Base-by-base conservation (phyloP, 1,140 invertebrate genomes). In the Tetraneura akinire region DNA sequence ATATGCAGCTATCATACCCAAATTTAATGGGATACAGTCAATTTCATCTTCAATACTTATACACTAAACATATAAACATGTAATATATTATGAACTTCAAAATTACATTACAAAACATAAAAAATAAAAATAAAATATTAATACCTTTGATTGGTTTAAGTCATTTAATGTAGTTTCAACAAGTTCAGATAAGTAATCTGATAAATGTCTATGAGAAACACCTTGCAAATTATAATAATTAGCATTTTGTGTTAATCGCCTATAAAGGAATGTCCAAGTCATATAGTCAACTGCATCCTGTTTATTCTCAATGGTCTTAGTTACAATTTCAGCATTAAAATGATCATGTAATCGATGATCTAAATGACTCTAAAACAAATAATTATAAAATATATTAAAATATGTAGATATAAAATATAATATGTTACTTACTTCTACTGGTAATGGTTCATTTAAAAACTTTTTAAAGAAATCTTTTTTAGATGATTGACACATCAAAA, bases 401-500 rank as follows among this genome's bases (percentile, higher is more conserved):
- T 26, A 26, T 1, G 3, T 14, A 62, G 16, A 5, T 45, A 68
- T 45, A 5, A n/a, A n/a, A n/a, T n/a, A n/a, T n/a, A n/a, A n/a
- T n/a, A n/a, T n/a, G n/a, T 37, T 51, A 82, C 45, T 81, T 84
- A 91, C 91, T 87, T 99, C 97, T n/a, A 98, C 93, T 1, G 98
- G 98, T 49, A 99, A 86, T 9, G 97, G 96, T 85, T 99, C 98
- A 85, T 96, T 98, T 16, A 99, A 87, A 85, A 99, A 98, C 86
- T 99, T 99, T 85, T 98, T 98, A 87, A 97, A 99, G 88, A 98
- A 98, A 83, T 98, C 96, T 87, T 98, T 99, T 86, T 99, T 99
- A 2, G 96, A 96, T 80, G 91, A 94, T 84, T 98, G 97, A 87
- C 98, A 99, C 88, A 99, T 92, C 3, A 99, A 88, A 8, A 99